Conservation (phyloP, 2,888 invertebrate species). For the Lacanobia wlatinum region DNA sequence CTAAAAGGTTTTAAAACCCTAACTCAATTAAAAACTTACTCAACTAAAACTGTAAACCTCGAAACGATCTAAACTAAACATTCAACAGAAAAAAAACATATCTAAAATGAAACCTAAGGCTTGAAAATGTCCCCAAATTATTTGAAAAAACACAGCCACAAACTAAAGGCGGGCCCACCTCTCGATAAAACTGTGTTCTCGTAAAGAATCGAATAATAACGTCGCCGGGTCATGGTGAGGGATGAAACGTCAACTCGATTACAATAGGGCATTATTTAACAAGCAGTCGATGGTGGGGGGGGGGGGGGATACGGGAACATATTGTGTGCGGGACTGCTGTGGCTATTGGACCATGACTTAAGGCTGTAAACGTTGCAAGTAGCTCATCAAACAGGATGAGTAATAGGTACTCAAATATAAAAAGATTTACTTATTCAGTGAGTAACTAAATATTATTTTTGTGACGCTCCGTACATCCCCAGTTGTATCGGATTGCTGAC, state of each 20-base stretch:
- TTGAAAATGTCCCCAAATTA: conserved; percentile 9
- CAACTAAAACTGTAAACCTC: neutral
- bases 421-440: too few species aligned
- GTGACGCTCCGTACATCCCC: too few species aligned
- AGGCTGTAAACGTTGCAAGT: too few species aligned
- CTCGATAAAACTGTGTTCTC: conserved; percentile 47
- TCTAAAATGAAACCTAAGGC: neutral
- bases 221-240: conserved; percentile 63
- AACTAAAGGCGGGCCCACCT: conserved; percentile 19
- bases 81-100: neutral
- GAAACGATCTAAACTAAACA: neutral
- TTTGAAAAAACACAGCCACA: conserved; percentile 34
- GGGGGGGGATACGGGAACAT: conserved; percentile 16
- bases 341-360: neutral
- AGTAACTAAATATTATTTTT: too few species aligned
- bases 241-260: conserved; percentile 73
- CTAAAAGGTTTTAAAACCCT: neutral
- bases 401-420: too few species aligned
- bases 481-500: too few species aligned
- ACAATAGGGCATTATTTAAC: conserved; percentile 74
- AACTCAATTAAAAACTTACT: neutral
- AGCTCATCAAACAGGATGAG: too few species aligned
- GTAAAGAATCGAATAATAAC: conserved; percentile 72
- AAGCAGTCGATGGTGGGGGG: conserved; percentile 40
- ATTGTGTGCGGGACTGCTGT: neutral